Base-by-base conservation (phyloP, 1,140 invertebrate genomes). In the Oryzaephilus surinamensis region DNA sequence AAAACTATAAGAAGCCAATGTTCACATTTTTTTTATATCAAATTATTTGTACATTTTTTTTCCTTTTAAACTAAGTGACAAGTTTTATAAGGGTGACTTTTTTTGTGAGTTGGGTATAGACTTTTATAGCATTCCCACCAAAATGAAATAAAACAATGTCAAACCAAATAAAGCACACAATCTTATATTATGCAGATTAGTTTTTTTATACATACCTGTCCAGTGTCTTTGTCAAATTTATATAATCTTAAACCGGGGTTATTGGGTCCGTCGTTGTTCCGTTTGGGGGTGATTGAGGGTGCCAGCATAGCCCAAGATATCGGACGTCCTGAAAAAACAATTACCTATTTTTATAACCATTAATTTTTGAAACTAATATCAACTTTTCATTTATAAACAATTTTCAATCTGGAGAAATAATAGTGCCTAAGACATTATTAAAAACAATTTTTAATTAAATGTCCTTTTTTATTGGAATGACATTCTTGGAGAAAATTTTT, bases 161-260 rank as follows among this genome's bases (percentile, higher is more conserved):
- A 24, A 24, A n/a, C 11, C 8, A 24, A 24, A n/a, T 24, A 24
- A 10, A n/a, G 23, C 1, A 24, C 23, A n/a, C n/a, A n/a, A n/a
- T n/a, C n/a, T n/a, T n/a, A n/a, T n/a, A n/a, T n/a, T n/a, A n/a
- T n/a, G n/a, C n/a, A n/a, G n/a, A n/a, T n/a, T n/a, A n/a, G n/a
- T n/a, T n/a, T n/a, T n/a, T n/a, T n/a, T n/a, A n/a, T 10, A 24
- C 5, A 62, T 66, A 86, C 82, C 67, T 81, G 74, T 46, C 86
- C 87, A 11, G 79, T 79, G 51, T 77, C 75, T 28, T 79, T 83
- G 60, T 93, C 81, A 57, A 89, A 93, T 63, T 90, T 83, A 64
- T 92, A 87, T 6, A 93, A 74, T 39, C 90, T 72, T 24, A 94
- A 64, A 6, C 85, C 87, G 2, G 90, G 91, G 66, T 95, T 95